Base-by-base conservation (phyloP, 2,113 vertebrate genomes). In the Triplophysa tibetana region DNA sequence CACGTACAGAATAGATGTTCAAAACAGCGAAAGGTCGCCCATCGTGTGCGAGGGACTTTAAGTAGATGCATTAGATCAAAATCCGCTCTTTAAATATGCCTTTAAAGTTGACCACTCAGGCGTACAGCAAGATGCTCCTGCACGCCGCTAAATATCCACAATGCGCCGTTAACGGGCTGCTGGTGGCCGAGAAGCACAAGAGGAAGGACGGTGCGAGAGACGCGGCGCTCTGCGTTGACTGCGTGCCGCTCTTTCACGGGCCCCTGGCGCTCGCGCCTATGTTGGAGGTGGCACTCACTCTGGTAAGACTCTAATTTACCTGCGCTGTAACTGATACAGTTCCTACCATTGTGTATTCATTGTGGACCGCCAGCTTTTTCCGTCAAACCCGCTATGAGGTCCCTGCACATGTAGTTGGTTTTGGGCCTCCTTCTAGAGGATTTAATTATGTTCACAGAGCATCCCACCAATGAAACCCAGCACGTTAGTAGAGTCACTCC, bases 81-180 rank as follows among this genome's bases (percentile, higher is more conserved):
- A 70, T 38, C 12, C 16, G n/a, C 33, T 13, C 81, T 10, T 78
- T 66, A 69, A 95, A 92, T 89, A 95, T 95, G 88, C 90, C 91
- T 8, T 90, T 95, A 82, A 97, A 95, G 82, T 85, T 99, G 82
- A 97, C 95, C 14, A 98, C 96, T 0, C 97, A 98, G 87, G 96
- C 97, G 1, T 98, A 98, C 86, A 97, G 97, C 85, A 98, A 99
- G 82, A 98, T 98, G 96, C 88, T 98, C 63, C 89, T 98, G 54
- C 97, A 98, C 67, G 92, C 97, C 17, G 95, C 96, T 19, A 98
- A 98, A 86, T 98, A 97, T 84, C 96, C 97, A 0, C 94, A 96
- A 84, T 95, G 91, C 86, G 94, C 96, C 10, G 96, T 98, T 0
- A 99, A 97, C 56, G 97, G 96, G 19, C 82, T 98, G 45, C 89